Base-by-base conservation (phyloP, 2,113 vertebrate species). In the Prionailurus viverrinus region DNA sequence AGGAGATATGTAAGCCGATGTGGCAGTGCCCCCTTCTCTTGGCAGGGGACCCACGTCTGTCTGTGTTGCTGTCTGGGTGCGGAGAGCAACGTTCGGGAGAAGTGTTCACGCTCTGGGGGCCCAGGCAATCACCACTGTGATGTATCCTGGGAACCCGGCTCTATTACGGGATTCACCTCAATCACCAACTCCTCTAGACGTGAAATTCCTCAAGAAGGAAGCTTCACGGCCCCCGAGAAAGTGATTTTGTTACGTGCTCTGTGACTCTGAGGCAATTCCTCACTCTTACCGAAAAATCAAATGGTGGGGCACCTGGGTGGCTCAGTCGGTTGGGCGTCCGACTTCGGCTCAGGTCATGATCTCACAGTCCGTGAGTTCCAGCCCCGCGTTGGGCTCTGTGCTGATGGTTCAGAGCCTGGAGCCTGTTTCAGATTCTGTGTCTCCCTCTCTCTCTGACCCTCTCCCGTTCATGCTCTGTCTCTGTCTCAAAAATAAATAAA, bases 281-380 rank as follows among this genome's bases (percentile, higher is more conserved):
- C n/a, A 31, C 11, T 51, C 13, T 39, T 78, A 45, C 29, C 48
- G 65, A 69, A 55, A 94, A 88, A 88, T 91, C 87, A 94, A 93
- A 87, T 15, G 76, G 66, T 15, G 33, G 8, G 45, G 45, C 45
- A 1, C 45, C 45, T 45, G 8, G 45, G 45, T 45, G 45, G 45
- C 45, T 45, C 45, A 45, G 45, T 45, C 8, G 45, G 45, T 45
- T 45, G 45, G 45, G 45, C 45, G 7, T 45, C 45, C 8, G 45
- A 45, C 45, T 45, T 45, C 1, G 45, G 45, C 8, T 45, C 45
- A 45, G 8, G 45, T 45, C 45, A 45, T 45, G 45, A 45, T 45
- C 45, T 45, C 45, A 45, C 45, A 7, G 45, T 45, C 45, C 1
- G 45, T 45, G 45, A 45, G 7, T 9, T 45, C 45, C 45, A 45